Base-by-base conservation (phyloP, 2,113 vertebrate species). In the Aleadryas rufinucha region DNA sequence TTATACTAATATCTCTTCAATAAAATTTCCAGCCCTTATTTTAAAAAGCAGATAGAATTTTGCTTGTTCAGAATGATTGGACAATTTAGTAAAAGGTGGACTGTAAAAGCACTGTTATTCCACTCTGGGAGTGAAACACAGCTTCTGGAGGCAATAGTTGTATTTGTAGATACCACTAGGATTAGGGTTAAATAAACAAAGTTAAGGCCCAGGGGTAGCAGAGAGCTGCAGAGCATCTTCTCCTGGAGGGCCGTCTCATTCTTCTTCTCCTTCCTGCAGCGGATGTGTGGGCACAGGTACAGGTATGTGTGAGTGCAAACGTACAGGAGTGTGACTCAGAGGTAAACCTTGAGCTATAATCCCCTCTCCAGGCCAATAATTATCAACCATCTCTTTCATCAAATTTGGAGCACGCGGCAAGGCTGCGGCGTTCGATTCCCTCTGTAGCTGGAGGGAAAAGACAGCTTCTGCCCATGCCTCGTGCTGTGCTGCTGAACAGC, bases 311-410 rank as follows among this genome's bases (percentile, higher is more conserved):
- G 41, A 31, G 44, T 65, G 75, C 6, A 27, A 59, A 66, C 0
- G 2, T n/a, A 41, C 56, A 10, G 42, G 50, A 64, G 27, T 1
- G 5, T 77, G 77, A 63, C 60, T 92, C 69, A 37, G 45, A 84
- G 61, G 60, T 53, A 75, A 89, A 64, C 47, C 53, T 37, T 60
- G 24, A 50, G 76, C 77, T 78, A 15, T 35, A 84, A 87, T 70
- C 89, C 69, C 14, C 12, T 84, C 68, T 87, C 54, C 89, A 61
- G 87, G 84, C 80, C 69, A 50, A 12, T 61, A 84, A 92, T 95
- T 64, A 78, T 31, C 72, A 82, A 5, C 37, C 12, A 4, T 52
- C 64, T 77, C 81, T 75, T 95, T 59, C 19, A 33, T 57, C 66
- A 71, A 8, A 68, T 76, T 64, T 17, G 13, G 69, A 95, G 81